Conservation (phyloP, 2,888 invertebrate species). For the Bruchidius siliquastri region DNA sequence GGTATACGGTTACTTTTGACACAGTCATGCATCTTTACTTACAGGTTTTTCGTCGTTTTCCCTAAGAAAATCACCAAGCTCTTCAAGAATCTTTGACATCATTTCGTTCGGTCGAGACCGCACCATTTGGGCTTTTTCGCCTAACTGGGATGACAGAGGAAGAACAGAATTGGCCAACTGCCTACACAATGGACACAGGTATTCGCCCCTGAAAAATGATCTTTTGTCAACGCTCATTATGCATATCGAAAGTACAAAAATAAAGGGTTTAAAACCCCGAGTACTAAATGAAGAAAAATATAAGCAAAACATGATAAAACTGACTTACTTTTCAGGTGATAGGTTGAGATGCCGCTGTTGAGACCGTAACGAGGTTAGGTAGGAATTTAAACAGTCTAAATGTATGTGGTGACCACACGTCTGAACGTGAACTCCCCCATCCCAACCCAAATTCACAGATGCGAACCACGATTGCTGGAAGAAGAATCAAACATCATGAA, state of each 20-base stretch:
- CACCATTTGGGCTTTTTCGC: constrained; percentile 61
- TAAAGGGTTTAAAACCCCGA: not conserved
- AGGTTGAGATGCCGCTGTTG: constrained; percentile 73
- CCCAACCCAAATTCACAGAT: constrained; percentile 78
- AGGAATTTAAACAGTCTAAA: constrained; percentile 87
- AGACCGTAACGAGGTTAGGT: constrained; percentile 77
- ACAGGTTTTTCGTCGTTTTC: constrained; percentile 65
- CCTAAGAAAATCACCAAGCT: constrained; percentile 58
- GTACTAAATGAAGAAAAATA: constrained; percentile 9
- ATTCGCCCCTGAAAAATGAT: constrained; percentile 66
- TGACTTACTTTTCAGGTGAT: constrained; percentile 60
- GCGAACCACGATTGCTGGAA: constrained; percentile 71
- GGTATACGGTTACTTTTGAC: too few relatives aligned
- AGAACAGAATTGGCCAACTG: constrained; percentile 88
- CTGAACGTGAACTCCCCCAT: constrained; percentile 88
- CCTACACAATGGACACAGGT: constrained; percentile 90
- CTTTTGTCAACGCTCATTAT: too few relatives aligned
- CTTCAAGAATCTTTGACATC: constrained; percentile 49
- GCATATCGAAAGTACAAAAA: too few relatives aligned
- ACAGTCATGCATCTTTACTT: constrained; percentile 33
- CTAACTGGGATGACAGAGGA: constrained; percentile 71
- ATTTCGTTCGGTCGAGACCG: constrained; percentile 53
- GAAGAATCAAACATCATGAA: constrained; percentile 10
- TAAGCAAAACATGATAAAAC: constrained; percentile 2
- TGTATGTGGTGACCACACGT: constrained; percentile 98